Evolutionary conservation across 1,140 invertebrate genomes (phyloP).

Genomic region (Berghia stephanieae): DNA sequence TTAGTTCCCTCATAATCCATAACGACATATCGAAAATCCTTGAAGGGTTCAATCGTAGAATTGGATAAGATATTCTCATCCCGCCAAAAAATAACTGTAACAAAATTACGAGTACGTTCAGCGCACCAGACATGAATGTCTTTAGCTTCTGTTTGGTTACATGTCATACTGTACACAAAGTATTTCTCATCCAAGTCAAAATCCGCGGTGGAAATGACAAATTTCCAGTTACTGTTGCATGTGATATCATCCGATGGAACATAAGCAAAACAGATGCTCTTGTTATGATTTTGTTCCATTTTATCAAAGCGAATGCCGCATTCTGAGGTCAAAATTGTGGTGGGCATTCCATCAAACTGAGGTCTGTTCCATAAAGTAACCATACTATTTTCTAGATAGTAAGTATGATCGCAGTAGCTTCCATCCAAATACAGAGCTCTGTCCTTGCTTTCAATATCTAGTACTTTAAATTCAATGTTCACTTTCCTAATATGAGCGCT

Average conservation of each 20-base stretch:
- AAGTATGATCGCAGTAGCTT: background rate
- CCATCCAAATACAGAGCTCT: slow-evolving; percentile 10
- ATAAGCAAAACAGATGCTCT: background rate
- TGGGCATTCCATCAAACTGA: too few species aligned
- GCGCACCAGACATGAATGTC: background rate
- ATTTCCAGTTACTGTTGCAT: slow-evolving; percentile 3
- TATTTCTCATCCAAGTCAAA: background rate
- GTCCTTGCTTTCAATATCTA: slow-evolving; percentile 21
- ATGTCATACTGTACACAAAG: background rate
- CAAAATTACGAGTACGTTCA: background rate
- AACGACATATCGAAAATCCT: too few species aligned
- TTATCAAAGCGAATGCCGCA: background rate
- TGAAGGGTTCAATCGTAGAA: too few species aligned
- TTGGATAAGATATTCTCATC: background rate
- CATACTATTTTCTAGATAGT: background rate
- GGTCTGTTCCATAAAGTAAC: slow-evolving; percentile 3
- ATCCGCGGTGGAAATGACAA: background rate
- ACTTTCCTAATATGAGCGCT: slow-evolving; percentile 9
- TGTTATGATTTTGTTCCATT: background rate
- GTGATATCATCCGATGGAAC: background rate
- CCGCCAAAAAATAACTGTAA: background rate
- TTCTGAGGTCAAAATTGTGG: background rate
- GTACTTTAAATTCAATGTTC: slow-evolving; percentile 8
- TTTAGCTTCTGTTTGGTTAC: background rate
- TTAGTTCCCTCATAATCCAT: too few species aligned